phyloP scores from a whole-genome alignment of 2,888 invertebrate species.

The Sphaerophoria taeniata region DNA sequence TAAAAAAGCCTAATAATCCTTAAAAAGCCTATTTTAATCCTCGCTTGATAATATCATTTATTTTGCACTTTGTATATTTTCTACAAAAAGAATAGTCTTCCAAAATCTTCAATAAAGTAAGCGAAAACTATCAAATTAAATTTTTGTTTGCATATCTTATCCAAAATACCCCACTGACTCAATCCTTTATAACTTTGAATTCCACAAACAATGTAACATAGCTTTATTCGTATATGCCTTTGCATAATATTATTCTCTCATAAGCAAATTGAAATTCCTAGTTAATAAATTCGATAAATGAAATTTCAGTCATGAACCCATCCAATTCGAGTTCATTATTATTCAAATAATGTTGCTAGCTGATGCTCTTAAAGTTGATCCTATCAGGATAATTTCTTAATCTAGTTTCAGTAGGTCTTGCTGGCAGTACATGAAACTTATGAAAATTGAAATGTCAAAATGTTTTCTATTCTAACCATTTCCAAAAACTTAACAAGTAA shows the following conservation, averaged over 20 bases:
- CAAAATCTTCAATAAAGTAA: not conserved
- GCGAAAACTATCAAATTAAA: not conserved
- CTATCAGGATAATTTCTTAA: conserved; percentile 65
- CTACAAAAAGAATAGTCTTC: not conserved
- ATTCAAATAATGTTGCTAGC: conserved; percentile 59
- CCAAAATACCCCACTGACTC: not conserved
- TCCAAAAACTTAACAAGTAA: conserved; percentile 16
- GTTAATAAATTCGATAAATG: conserved; percentile 62
- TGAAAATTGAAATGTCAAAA: not conserved
- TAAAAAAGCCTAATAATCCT: too few relatives aligned
- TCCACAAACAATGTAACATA: not conserved
- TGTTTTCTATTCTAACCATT: conserved; percentile 8
- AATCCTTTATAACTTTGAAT: not conserved
- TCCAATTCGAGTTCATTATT: conserved; percentile 66
- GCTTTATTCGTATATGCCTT: not conserved
- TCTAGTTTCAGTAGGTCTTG: too few relatives aligned
- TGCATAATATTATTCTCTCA: not conserved
- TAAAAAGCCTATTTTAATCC: too few relatives aligned
- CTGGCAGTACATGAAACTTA: conserved; percentile 35
- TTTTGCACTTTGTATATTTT: too few relatives aligned
- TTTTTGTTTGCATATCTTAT: not conserved
- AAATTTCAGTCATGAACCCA: conserved; percentile 63
- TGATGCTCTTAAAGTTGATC: conserved; percentile 58
- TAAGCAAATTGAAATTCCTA: conserved; percentile 35
- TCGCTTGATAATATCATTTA: too few relatives aligned